These are phyloP conservation scores for Odocoileus hemionus DNA, from an alignment of 2,113 vertebrate genomes.

Conservation along the genomic window DNA sequence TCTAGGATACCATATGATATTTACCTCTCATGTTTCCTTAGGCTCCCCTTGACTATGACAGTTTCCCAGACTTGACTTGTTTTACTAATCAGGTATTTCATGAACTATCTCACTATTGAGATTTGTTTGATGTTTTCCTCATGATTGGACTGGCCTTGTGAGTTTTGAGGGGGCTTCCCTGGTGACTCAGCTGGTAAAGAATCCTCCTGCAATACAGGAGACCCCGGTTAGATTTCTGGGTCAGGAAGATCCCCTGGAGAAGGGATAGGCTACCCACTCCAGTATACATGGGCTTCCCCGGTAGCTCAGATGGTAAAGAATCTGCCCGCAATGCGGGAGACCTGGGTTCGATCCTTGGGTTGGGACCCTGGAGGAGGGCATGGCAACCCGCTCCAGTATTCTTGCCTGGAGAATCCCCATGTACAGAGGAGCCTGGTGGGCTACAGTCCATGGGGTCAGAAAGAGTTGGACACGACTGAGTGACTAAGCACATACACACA, in stretches of 20 bases:
- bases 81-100: neutral
- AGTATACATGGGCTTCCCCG: neutral
- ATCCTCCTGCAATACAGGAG: neutral
- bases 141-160: neutral
- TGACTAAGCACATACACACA: neutral
- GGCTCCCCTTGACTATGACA: neutral
- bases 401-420: neutral
- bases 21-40: neutral
- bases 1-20: neutral
- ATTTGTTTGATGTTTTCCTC: neutral
- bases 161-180: neutral
- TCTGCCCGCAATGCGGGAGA: neutral
- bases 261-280: neutral
- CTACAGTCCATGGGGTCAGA: neutral
- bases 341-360: neutral
- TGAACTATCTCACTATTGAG: neutral
- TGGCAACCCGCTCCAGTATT: neutral
- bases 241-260: neutral
- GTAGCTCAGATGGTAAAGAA: neutral
- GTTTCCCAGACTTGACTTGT: neutral
- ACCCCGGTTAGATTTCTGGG: neutral
- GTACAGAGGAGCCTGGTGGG: neutral
- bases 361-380: neutral
- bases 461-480: neutral
- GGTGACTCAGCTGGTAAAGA: neutral